Percentiles rank a stretch among this genome's conserved stretches.
phyloP scores from a whole-genome alignment of 1,140 invertebrate genomes.

The Microplitis mediator region DNA sequence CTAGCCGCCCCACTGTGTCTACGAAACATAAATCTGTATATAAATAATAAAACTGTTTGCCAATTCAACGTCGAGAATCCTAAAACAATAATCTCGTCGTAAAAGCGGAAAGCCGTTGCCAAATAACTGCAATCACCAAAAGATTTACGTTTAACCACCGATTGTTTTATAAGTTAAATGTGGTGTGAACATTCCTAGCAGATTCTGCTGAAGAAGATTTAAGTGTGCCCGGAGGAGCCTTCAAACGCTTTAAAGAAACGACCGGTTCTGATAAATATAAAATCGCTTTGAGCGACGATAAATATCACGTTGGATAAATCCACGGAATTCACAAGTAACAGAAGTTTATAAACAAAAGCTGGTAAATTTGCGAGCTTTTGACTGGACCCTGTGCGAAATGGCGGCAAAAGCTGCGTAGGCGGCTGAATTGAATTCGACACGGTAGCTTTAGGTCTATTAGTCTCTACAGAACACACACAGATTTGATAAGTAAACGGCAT shows the following conservation, averaged over 20 bases:
- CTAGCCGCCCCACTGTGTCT: background rate
- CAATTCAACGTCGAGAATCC: no score
- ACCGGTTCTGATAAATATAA: no score
- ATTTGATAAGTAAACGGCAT: background rate
- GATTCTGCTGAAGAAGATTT: conserved; percentile 40
- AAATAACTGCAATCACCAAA: background rate
- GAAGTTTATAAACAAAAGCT: no score
- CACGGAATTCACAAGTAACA: no score
- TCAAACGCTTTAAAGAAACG: background rate
- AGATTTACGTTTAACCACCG: background rate
- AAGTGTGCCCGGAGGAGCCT: conserved; percentile 27
- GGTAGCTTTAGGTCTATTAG: conserved; percentile 21
- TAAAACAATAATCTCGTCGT: no score
- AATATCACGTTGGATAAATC: no score
- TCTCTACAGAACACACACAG: background rate
- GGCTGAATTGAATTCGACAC: conserved; percentile 8
- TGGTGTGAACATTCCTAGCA: conserved; percentile 3
- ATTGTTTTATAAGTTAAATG: conserved; percentile 1
- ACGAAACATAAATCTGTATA: no score
- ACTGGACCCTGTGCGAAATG: background rate
- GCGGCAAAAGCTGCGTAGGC: background rate
- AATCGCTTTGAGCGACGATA: no score
- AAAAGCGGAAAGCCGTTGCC: no score
- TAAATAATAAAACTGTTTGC: no score
- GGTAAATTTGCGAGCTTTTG: no score